Percentiles rank a stretch among this genome's conserved stretches.
Conservation (phyloP, 2,888 invertebrate species). For the Horisme vitalbata region DNA sequence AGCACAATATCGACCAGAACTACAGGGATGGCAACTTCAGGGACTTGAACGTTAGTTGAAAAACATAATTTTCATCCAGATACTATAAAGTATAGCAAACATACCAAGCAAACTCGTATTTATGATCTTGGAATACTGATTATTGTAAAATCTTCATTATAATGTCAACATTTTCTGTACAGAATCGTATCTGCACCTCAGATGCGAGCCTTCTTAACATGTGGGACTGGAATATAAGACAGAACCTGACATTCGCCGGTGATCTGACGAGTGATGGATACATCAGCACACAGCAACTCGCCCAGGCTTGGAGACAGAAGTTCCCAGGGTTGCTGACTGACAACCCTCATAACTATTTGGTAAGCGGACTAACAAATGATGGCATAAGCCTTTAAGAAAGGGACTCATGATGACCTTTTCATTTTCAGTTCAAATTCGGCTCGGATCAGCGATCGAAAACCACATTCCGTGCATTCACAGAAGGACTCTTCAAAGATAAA, state of each 20-base stretch:
- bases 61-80: background rate
- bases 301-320: slow-evolving; percentile 85
- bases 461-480: slow-evolving; percentile 85
- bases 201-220: slow-evolving; percentile 86
- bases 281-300: slow-evolving; percentile 86
- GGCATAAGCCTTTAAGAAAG: too few species aligned
- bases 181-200: slow-evolving; percentile 84
- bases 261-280: slow-evolving; percentile 85
- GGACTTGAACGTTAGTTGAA: slow-evolving; percentile 66
- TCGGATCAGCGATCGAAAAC: slow-evolving; percentile 82
- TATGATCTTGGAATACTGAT: too few species aligned
- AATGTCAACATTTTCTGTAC: slow-evolving; percentile 27
- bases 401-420: too few species aligned
- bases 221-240: slow-evolving; percentile 86
- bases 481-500: slow-evolving; percentile 84
- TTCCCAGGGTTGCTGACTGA: slow-evolving; percentile 85
- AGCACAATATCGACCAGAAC: slow-evolving; percentile 85
- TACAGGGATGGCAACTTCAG: slow-evolving; percentile 79
- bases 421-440: slow-evolving; percentile 84
- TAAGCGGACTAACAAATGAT: too few species aligned
- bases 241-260: slow-evolving; percentile 82
- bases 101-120: background rate
- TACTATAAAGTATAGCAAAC: too few species aligned
- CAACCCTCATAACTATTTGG: slow-evolving; percentile 80
- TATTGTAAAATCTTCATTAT: too few species aligned